Evolutionary conservation across 1,140 invertebrate genomes (phyloP), one percentile per base, ranked within the genome.

Genomic region (Lordiphosa stackelbergi): DNA sequence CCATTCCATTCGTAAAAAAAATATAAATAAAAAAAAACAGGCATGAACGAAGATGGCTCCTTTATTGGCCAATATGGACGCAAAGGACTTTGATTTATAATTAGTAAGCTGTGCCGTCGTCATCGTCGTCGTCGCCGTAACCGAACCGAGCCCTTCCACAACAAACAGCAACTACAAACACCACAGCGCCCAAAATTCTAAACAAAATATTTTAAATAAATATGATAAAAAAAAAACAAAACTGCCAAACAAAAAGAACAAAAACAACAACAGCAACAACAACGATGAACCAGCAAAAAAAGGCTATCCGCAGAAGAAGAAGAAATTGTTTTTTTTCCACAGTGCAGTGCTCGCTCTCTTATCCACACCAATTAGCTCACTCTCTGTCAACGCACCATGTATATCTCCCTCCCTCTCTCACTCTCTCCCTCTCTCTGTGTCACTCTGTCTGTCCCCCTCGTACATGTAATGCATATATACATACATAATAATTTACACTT

Each of bases 11-110:
- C 7, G 7, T 31, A 31, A 31, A 8, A 31, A 31, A 2, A 34
- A 51, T n/a, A 47, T 16, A 10, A 40, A 31, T 31, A 43, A 24
- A 45, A 52, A 41, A 37, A 59, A 34, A 31, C 4, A 90, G 95
- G 95, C 89, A 96, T 98, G 94, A 98, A 97, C 91, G 97, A 99
- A 91, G 97, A 99, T 90, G 97, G 97, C 69, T 98, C 97, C 71
- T 99, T 99, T 91, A 98, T 99, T 90, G 97, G 97, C 73, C 95
- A 96, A 89, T 97, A 97, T 90, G 95, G 95, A 74, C 92, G 93
- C 79, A 93, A 94, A 87, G 91, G 92, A 87, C 90, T 87, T 91
- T 84, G 73, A 87, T 81, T 86, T 62, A 62, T 57, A 43, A 11
- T 36, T 58, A 69, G 60, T 69, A 79, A 73, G 69, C 72, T 73